phyloP scores from a whole-genome alignment of 2,797 vertebrate species.

The Protosalanx chinensis region DNA sequence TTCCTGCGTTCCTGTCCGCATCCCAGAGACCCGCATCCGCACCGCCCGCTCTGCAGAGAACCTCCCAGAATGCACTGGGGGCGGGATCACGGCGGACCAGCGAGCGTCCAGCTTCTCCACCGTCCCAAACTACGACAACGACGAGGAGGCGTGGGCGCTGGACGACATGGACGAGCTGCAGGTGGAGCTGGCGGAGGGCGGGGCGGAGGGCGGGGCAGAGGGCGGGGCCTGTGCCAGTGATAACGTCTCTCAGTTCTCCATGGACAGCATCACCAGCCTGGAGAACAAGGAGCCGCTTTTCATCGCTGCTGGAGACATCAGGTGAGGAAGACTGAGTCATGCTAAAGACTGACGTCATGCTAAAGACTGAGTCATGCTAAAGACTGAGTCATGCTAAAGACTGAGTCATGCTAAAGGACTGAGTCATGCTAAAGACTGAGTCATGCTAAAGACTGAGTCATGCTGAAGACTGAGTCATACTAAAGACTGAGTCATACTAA shows the following conservation, averaged over 20 bases:
- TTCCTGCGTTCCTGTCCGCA: slow-evolving; percentile 77
- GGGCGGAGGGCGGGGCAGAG: slow-evolving; percentile 71
- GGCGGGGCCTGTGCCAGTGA: slow-evolving; percentile 88
- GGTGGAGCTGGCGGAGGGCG: slow-evolving; percentile 67
- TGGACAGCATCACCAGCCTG: slow-evolving; percentile 89
- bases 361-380: no score
- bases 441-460: no score
- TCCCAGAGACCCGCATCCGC: slow-evolving; percentile 84
- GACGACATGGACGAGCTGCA: slow-evolving; percentile 86
- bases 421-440: no score
- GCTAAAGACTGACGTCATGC: no score
- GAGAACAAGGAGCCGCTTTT: slow-evolving; percentile 86
- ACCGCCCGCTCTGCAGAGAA: slow-evolving; percentile 85
- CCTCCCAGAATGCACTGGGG: slow-evolving; percentile 75
- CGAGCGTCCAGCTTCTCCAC: slow-evolving; percentile 80
- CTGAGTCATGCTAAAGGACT: no score
- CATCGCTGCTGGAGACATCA: slow-evolving; percentile 85
- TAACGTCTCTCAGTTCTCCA: slow-evolving; percentile 89
- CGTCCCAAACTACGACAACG: slow-evolving; percentile 84
- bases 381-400: no score
- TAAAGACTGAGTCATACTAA: no score
- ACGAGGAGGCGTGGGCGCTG: slow-evolving; percentile 86
- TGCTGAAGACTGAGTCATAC: no score
- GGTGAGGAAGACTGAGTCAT: slow-evolving; percentile 62
- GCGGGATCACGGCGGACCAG: slow-evolving; percentile 77